Evolutionary conservation across 2,797 vertebrate genomes (phyloP).

Genomic region (Poecilia velifera): DNA sequence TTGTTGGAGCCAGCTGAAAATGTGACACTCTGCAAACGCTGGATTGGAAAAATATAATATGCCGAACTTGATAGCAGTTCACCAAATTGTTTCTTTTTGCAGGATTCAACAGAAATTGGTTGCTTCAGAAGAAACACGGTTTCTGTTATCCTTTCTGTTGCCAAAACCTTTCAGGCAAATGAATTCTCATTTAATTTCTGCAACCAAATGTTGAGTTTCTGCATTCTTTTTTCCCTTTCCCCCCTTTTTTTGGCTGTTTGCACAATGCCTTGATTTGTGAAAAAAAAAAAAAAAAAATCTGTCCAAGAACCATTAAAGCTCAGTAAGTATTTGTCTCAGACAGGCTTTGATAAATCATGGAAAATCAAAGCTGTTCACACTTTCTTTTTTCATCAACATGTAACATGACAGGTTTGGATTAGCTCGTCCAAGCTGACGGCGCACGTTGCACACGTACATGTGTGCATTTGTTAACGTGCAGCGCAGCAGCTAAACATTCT

Average conservation of each 20-base stretch:
- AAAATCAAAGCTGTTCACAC: background rate
- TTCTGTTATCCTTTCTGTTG: background rate
- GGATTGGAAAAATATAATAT: background rate
- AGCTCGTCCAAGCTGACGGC: background rate
- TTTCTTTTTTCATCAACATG: background rate
- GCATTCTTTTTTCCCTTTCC: background rate
- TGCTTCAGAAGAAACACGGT: background rate
- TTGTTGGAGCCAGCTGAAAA: background rate
- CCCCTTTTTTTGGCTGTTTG: conserved; percentile 1
- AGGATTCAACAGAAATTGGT: background rate
- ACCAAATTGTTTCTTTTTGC: background rate
- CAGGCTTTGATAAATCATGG: background rate
- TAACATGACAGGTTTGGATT: background rate
- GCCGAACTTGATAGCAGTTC: background rate
- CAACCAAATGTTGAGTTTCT: background rate
- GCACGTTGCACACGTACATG: background rate
- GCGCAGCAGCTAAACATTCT: background rate
- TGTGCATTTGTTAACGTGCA: background rate
- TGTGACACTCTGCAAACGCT: background rate
- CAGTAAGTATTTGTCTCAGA: background rate
- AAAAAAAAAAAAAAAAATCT: background rate
- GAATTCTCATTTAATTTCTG: background rate
- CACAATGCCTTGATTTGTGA: background rate
- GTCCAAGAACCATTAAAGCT: background rate
- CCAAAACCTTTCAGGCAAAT: conserved; percentile 15